phyloP scores from a whole-genome alignment of 2,113 vertebrate species.

The Drymodes brunneopygia region DNA sequence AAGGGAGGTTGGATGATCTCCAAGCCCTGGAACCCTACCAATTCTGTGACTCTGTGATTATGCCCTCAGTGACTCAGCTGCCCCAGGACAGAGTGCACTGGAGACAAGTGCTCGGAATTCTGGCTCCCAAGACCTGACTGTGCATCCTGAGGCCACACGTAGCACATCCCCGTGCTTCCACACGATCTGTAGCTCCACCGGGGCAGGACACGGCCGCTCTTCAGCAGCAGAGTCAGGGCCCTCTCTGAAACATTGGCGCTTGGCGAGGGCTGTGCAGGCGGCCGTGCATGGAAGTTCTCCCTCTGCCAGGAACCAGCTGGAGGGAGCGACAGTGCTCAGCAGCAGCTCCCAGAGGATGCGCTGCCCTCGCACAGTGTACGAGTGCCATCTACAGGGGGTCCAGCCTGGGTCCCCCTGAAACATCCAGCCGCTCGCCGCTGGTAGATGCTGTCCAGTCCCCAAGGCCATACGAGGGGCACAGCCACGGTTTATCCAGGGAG shows the following conservation, averaged over 20 bases:
- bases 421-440: accelerated
- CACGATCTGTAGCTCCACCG: neutral
- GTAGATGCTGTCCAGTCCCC: no score
- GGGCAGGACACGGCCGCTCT: neutral
- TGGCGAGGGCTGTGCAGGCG: neutral
- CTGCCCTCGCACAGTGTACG: neutral
- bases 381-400: conserved; percentile 60
- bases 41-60: neutral
- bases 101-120: neutral
- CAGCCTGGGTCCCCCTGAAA: neutral
- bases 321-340: neutral
- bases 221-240: neutral
- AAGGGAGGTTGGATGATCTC: neutral
- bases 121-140: neutral
- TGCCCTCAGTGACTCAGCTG: neutral
- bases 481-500: neutral
- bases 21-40: neutral
- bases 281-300: neutral
- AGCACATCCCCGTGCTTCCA: neutral
- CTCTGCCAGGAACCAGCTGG: neutral
- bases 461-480: accelerated
- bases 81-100: neutral
- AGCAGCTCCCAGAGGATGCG: neutral
- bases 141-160: neutral
- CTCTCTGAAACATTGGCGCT: neutral